Conservation (phyloP, 2,888 invertebrate genomes). For the Aphelenchoides bicaudatus region DNA sequence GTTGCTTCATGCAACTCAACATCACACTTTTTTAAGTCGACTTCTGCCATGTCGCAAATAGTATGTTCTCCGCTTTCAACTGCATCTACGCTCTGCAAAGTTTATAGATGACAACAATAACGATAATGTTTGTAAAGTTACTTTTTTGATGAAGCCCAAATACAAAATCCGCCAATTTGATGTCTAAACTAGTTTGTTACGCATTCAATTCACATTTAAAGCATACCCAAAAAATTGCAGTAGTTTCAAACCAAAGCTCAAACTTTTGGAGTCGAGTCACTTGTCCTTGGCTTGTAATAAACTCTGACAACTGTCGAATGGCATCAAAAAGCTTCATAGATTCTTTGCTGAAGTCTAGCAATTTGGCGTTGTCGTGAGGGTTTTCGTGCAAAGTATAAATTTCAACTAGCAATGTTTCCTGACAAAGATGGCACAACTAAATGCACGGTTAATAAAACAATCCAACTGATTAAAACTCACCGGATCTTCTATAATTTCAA, state of each 20-base stretch:
- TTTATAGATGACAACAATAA: neutral
- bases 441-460: neutral
- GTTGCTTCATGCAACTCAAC: slow-evolving; percentile 34
- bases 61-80: slow-evolving; percentile 7
- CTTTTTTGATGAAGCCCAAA: slow-evolving; percentile 28
- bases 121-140: slow-evolving; percentile 2
- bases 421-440: slow-evolving; percentile 7
- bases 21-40: slow-evolving; percentile 8
- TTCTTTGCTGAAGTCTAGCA: slow-evolving; percentile 31
- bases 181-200: too few species aligned
- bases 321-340: slow-evolving; percentile 39
- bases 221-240: slow-evolving; percentile 36
- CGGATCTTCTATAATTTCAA: slow-evolving; percentile 25
- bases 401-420: neutral
- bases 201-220: too few species aligned
- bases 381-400: neutral
- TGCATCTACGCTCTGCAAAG: slow-evolving; percentile 14
- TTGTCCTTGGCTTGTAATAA: slow-evolving; percentile 10
- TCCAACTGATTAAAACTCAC: slow-evolving; percentile 21
- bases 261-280: slow-evolving; percentile 15
- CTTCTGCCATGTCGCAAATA: neutral
- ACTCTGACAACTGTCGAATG: slow-evolving; percentile 29
- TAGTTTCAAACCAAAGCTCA: slow-evolving; percentile 30
- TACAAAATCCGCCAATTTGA: slow-evolving; percentile 31
- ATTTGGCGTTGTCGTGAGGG: slow-evolving; percentile 20